Conservation (phyloP, 2,797 vertebrate species). For the Merluccius polli region DNA sequence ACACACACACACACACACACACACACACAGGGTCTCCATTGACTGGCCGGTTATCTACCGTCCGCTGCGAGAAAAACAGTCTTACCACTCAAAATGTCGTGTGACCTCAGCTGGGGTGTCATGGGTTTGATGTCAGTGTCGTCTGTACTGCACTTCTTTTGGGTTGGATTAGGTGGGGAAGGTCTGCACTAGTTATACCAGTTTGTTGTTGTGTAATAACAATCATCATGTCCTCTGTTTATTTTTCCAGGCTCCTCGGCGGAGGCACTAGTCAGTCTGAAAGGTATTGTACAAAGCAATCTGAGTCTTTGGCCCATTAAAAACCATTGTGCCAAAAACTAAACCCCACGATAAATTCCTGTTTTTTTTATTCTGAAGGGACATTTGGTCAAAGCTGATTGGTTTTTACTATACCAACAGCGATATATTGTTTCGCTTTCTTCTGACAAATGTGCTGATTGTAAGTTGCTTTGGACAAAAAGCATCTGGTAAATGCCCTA, state of each 20-base stretch:
- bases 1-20: too few relatives aligned
- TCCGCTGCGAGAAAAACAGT: not conserved
- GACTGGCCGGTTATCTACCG: not conserved
- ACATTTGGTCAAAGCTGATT: not conserved
- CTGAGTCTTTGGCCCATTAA: not conserved
- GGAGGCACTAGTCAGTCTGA: slow-evolving; percentile 97
- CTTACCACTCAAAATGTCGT: not conserved
- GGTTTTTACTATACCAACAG: too few relatives aligned
- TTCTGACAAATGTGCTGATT: too few relatives aligned
- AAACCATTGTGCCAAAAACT: too few relatives aligned
- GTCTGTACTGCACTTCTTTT: not conserved
- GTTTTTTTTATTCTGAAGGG: not conserved
- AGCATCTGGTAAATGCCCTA: too few relatives aligned
- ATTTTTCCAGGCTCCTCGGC: slow-evolving; percentile 88
- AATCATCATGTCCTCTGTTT: slow-evolving; percentile 25
- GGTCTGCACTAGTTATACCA: not conserved
- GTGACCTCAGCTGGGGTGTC: not conserved
- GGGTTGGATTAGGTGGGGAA: not conserved
- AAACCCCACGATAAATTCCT: too few relatives aligned
- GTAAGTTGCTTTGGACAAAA: too few relatives aligned
- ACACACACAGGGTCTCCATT: too few relatives aligned
- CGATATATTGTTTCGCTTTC: too few relatives aligned
- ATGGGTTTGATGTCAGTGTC: not conserved
- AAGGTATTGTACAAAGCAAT: slow-evolving; percentile 78
- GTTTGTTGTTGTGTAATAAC: slow-evolving; percentile 1